Evolutionary conservation across 2,113 vertebrate species (phyloP), one percentile per base, ranked within the genome.

Genomic region (Otocyon megalotis): DNA sequence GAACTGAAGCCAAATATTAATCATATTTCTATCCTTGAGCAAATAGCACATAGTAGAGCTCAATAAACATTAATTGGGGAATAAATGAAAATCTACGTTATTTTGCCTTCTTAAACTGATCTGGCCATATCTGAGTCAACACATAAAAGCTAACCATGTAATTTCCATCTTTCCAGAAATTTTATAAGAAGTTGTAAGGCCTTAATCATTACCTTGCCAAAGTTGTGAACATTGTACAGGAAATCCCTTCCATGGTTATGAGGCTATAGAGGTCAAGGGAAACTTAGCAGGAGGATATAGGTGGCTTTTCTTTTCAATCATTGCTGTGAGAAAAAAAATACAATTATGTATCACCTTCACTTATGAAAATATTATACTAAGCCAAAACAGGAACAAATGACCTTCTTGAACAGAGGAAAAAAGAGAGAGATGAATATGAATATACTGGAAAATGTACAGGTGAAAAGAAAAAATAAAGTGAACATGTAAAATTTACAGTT

Each of bases 101-200:
- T 77, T 89, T 83, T 93, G 0, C 32, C 22, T 94, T 84, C 30
- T 72, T 56, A 43, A 37, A 72, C 43, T 28, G 16, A 95, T 43
- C 43, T 32, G 81, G 69, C 54, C 60, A 85, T 74, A 90, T 74
- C 58, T 65, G 17, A 90, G 60, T 77, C 80, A 95, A 93, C 50
- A 92, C 17, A 35, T 54, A 95, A 56, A 35, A 83, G 35, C 7
- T 91, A 82, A 93, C 89, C 77, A 76, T 48, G 1, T 67, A 69
- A 93, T 96, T 96, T 96, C 88, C 43, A 37, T 89, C 95, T 28
- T 91, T 91, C 69, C 50, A 92, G 76, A 72, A 72, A 89, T 74
- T 80, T 92, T 62, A 88, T 56, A 26, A 81, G 20, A 54, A 81
- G 28, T 96, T 95, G 0, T 56, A 10, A 32, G 87, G 77, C 72